A percentile compares a stretch with the other conserved stretches of the same genome.
Conservation (phyloP, 2,113 vertebrate species). For the Pao palembangensis region DNA sequence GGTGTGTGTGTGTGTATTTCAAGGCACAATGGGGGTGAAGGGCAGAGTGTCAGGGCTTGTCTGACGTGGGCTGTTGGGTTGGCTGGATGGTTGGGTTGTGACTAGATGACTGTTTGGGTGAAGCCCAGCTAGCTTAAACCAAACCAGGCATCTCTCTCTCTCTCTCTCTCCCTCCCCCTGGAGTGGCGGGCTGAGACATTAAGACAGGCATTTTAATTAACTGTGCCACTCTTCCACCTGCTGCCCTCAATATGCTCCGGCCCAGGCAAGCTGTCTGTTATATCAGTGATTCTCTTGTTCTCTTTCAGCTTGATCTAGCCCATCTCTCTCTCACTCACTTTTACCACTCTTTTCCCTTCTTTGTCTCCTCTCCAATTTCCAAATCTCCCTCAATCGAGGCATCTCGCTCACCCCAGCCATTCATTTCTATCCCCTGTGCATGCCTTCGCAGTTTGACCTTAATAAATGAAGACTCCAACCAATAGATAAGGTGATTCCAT, state of each 20-base stretch:
- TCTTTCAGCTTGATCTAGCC: conserved; percentile 50
- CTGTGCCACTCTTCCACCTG: conserved; percentile 76
- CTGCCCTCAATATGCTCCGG: conserved; percentile 76
- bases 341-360: conserved; percentile 22
- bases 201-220: conserved; percentile 77
- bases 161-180: conserved; percentile 39
- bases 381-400: conserved; percentile 38
- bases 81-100: conserved; percentile 18
- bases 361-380: conserved; percentile 40
- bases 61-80: conserved; percentile 71
- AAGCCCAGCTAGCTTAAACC: conserved; percentile 62
- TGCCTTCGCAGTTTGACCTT: conserved; percentile 48
- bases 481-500: conserved; percentile 57
- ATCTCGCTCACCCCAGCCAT: conserved; percentile 32
- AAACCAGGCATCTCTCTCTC: conserved; percentile 31
- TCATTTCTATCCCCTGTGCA: conserved; percentile 22
- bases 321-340: conserved; percentile 27
- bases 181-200: conserved; percentile 74
- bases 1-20: conserved; percentile 21
- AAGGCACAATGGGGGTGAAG: conserved; percentile 57
- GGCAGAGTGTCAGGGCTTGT: conserved; percentile 70
- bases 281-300: conserved; percentile 49
- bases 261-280: conserved; percentile 73
- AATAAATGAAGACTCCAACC: conserved; percentile 60
- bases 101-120: conserved; percentile 52